phyloP scores from a whole-genome alignment of 1,140 invertebrate genomes.

The Drosophila nigromelanica region DNA sequence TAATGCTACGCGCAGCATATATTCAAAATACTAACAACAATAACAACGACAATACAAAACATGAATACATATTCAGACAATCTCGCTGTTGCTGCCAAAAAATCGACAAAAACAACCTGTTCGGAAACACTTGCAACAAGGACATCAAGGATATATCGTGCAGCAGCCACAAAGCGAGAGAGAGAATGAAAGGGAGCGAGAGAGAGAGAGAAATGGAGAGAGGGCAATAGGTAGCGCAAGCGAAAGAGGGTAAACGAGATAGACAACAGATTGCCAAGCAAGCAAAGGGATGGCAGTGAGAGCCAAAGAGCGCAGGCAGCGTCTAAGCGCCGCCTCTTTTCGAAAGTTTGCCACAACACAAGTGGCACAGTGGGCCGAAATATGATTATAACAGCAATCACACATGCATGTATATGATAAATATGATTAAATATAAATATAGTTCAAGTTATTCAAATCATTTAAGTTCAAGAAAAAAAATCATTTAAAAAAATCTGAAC shows the following conservation, averaged over 20 bases:
- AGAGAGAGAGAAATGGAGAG: conserved; percentile 7
- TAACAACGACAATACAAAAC: conserved; percentile 57
- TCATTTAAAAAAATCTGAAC: no score
- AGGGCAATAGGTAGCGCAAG: conserved; percentile 21
- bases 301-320: conserved; percentile 25
- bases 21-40: conserved; percentile 64
- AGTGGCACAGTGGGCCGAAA: conserved; percentile 45
- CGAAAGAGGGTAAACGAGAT: conserved; percentile 45
- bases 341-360: conserved; percentile 40
- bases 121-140: conserved; percentile 83
- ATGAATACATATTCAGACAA: conserved; percentile 77
- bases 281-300: conserved; percentile 40
- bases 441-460: no score
- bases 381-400: conserved; percentile 7
- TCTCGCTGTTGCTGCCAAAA: conserved; percentile 76
- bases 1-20: conserved; percentile 78
- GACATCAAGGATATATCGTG: conserved; percentile 60
- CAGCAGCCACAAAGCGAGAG: conserved; percentile 12
- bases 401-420: no score
- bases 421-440: no score
- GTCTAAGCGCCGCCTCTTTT: conserved; percentile 74
- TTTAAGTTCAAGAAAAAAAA: no score
- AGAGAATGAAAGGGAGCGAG: conserved; percentile 20
- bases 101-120: conserved; percentile 84
- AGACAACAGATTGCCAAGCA: conserved; percentile 39